These are phyloP conservation scores for Apodemia zela DNA, from an alignment of 2,888 invertebrate species.

Conservation along the genomic window DNA sequence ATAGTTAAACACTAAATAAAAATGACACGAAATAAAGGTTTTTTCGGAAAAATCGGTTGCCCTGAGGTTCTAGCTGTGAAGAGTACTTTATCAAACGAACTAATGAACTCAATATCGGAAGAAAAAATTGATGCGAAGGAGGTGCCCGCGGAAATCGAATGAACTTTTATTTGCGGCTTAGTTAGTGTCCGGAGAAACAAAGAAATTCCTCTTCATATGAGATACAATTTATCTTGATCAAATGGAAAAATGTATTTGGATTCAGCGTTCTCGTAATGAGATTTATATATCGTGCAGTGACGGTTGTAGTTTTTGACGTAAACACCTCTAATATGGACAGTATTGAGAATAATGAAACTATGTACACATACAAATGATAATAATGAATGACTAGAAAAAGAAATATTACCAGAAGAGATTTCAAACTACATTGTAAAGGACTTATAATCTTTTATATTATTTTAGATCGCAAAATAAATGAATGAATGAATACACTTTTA, in stretches of 20 bases:
- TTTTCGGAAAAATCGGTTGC: constrained; percentile 22
- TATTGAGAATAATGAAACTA: not conserved
- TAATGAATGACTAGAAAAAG: too few species aligned
- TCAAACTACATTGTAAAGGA: too few species aligned
- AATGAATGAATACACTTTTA: too few species aligned
- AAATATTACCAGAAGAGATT: too few species aligned
- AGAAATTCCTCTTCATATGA: constrained; percentile 1
- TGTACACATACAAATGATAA: too few species aligned
- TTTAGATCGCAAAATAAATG: too few species aligned
- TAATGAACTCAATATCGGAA: constrained; percentile 30
- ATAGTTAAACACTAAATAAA: not conserved
- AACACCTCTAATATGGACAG: not conserved
- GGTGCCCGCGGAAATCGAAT: constrained; percentile 23
- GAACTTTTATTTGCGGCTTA: constrained; percentile 19
- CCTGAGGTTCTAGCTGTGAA: constrained; percentile 19
- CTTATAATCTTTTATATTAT: too few species aligned
- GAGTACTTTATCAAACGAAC: constrained; percentile 26
- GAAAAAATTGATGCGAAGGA: constrained; percentile 25
- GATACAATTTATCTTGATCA: constrained; percentile 21
- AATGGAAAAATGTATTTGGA: not conserved
- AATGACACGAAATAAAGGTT: constrained; percentile 20
- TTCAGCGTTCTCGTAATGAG: constrained; percentile 1
- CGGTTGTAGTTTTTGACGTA: not conserved
- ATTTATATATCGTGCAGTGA: not conserved
- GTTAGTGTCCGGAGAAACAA: constrained; percentile 17